These are phyloP conservation scores for Apotomis turbidana DNA, from an alignment of 2,888 invertebrate genomes.

Conservation along the genomic window DNA sequence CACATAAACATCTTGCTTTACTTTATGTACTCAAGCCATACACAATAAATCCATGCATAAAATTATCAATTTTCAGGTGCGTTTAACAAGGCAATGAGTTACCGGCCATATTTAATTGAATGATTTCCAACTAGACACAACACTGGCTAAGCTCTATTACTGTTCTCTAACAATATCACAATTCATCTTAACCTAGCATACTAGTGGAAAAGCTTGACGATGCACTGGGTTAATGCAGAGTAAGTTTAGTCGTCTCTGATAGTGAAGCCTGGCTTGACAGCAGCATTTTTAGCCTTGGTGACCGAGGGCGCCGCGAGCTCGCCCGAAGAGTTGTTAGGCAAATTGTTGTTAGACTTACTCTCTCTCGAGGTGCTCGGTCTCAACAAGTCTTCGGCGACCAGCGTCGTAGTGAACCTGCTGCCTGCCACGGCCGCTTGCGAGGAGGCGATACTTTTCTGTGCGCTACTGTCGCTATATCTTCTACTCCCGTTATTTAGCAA, in stretches of 20 bases:
- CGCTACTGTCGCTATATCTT: conserved; percentile 72
- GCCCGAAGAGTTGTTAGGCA: conserved; percentile 43
- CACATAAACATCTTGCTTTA: conserved; percentile 9
- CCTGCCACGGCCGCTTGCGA: conserved; percentile 55
- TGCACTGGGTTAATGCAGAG: conserved; percentile 38
- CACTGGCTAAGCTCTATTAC: conserved; percentile 10
- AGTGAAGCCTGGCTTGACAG: conserved; percentile 70
- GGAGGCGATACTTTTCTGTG: conserved; percentile 62
- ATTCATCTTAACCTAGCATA: conserved; percentile 31
- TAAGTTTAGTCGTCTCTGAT: conserved; percentile 57
- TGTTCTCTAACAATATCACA: conserved; percentile 36
- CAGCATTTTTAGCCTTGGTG: conserved; percentile 67
- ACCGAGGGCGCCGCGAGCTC: conserved; percentile 58
- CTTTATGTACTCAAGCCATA: neutral
- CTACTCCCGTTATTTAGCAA: conserved; percentile 69
- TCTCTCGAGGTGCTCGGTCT: conserved; percentile 60
- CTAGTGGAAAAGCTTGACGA: conserved; percentile 34
- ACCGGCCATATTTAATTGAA: neutral
- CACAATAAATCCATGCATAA: conserved; percentile 7
- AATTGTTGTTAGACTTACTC: conserved; percentile 56
- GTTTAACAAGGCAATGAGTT: conserved; percentile 5
- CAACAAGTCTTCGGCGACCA: conserved; percentile 67
- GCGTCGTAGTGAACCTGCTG: conserved; percentile 74
- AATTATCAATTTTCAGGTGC: conserved; percentile 6
- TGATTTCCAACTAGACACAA: neutral